Evolutionary conservation across 2,888 invertebrate species (phyloP).

Genomic region (Pristionchus japonicus): DNA sequence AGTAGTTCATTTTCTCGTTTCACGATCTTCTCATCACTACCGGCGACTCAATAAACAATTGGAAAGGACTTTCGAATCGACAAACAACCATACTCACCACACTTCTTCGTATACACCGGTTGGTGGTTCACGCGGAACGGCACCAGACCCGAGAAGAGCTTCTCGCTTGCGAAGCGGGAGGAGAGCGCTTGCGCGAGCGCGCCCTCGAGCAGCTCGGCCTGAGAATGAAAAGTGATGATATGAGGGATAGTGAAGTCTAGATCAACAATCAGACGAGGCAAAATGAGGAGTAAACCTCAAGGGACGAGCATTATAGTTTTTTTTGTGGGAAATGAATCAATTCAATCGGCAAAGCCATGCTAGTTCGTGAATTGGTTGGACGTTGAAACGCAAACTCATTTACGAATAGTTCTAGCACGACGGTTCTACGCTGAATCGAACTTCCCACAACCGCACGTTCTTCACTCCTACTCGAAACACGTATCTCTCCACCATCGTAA

Average conservation of each 20-base stretch:
- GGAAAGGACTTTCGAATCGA: no score
- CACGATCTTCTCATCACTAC: no score
- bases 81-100: constrained; percentile 53
- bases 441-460: neutral
- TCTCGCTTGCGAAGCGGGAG: constrained; percentile 46
- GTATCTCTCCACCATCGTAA: neutral
- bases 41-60: no score
- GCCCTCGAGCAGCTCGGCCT: constrained; percentile 55
- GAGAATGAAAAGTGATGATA: neutral
- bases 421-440: no score
- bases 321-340: no score
- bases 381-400: neutral
- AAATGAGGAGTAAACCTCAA: no score
- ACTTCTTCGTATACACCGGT: constrained; percentile 48
- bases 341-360: no score
- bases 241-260: neutral
- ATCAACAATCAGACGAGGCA: neutral
- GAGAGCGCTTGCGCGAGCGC: constrained; percentile 54
- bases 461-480: neutral
- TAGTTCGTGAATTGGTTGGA: neutral
- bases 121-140: constrained; percentile 51
- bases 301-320: no score
- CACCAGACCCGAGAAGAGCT: constrained; percentile 48
- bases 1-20: no score
- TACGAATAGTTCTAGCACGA: no score